A percentile compares a stretch with the other conserved stretches of the same genome.
Conservation (phyloP, 2,797 vertebrate species). For the Myripristis murdjan region DNA sequence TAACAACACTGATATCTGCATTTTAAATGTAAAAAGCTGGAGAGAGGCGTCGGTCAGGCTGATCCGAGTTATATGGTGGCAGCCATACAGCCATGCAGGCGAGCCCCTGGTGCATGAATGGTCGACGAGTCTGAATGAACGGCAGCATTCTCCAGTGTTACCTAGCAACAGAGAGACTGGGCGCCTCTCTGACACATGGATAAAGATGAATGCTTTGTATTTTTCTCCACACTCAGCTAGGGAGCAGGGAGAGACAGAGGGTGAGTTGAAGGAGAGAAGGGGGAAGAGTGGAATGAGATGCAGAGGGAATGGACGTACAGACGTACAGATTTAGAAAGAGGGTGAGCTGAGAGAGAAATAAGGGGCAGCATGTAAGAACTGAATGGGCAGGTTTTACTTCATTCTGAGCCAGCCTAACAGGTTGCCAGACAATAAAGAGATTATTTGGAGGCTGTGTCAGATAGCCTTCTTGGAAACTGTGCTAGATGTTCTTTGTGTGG, state of each 20-base stretch:
- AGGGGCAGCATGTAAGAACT: not conserved
- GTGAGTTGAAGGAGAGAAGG: constrained; percentile 51
- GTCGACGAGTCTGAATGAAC: constrained; percentile 83
- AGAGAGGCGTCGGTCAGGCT: constrained; percentile 50
- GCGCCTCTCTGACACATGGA: constrained; percentile 81
- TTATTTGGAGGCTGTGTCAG: constrained; percentile 31
- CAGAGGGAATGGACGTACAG: constrained; percentile 29
- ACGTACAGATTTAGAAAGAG: constrained; percentile 24
- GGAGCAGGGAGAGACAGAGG: constrained; percentile 67
- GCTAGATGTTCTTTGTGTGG: constrained; percentile 1
- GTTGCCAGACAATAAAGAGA: constrained; percentile 34
- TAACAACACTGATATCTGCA: constrained; percentile 23
- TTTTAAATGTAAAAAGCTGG: constrained; percentile 10
- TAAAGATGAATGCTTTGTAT: constrained; percentile 85
- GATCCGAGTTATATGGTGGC: constrained; percentile 66
- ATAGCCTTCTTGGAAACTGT: constrained; percentile 29
- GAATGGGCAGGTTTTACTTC: not conserved
- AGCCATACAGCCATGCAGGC: constrained; percentile 66
- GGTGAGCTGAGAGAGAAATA: constrained; percentile 24
- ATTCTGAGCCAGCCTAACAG: constrained; percentile 2
- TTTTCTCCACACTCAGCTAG: constrained; percentile 76
- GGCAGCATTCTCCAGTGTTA: constrained; percentile 85
- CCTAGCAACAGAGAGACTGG: constrained; percentile 89
- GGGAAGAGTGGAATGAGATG: constrained; percentile 45
- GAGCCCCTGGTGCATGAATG: constrained; percentile 82